These are phyloP conservation scores for Danionella dracula DNA, from an alignment of 2,797 vertebrate species.

Conservation along the genomic window DNA sequence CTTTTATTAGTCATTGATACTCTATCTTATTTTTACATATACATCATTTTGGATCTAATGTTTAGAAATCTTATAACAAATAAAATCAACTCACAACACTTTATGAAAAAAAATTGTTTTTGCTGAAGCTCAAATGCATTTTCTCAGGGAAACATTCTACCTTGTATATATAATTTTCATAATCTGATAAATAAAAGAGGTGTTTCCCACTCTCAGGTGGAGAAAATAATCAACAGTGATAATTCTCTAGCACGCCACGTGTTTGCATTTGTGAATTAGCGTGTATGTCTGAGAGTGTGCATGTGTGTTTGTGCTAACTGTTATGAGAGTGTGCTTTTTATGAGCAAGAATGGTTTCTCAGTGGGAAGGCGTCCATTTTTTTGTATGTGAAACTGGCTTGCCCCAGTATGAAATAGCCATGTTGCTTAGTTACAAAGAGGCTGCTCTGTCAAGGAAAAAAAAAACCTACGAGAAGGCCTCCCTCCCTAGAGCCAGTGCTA, in stretches of 20 bases:
- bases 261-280: constrained; percentile 7
- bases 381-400: constrained; percentile 59
- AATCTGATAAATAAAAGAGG: constrained; percentile 19
- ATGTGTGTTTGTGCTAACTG: constrained; percentile 10
- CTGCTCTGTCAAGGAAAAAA: constrained; percentile 42
- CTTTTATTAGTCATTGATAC: too few species aligned
- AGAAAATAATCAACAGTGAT: constrained; percentile 2
- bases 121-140: background rate
- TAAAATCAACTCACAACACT: background rate
- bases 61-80: too few species aligned
- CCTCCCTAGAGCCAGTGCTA: constrained; percentile 34
- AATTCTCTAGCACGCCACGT: background rate
- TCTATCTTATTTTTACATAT: too few species aligned
- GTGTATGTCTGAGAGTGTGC: constrained; percentile 6
- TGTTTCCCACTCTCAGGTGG: constrained; percentile 28
- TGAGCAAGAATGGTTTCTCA: constrained; percentile 54
- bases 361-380: constrained; percentile 54
- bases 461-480: constrained; percentile 34
- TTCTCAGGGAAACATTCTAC: background rate
- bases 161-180: constrained; percentile 1
- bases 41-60: too few species aligned
- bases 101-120: too few species aligned
- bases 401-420: constrained; percentile 53
- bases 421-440: constrained; percentile 48
- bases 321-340: constrained; percentile 38